Evolutionary conservation across 2,888 invertebrate genomes (phyloP).

Genomic region (Mellilla xanthometata): DNA sequence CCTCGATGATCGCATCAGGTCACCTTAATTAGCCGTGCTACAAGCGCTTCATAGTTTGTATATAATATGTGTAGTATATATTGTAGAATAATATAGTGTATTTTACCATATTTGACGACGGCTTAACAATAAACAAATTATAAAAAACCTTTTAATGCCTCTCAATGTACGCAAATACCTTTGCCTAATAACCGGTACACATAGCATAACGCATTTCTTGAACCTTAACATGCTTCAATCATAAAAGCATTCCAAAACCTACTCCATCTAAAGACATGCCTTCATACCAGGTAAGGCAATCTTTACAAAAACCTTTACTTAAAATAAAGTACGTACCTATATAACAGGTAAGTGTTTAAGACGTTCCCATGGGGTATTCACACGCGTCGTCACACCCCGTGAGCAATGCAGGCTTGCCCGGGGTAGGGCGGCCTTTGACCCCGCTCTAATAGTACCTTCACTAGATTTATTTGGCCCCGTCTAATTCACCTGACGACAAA

Average conservation of each 20-base stretch:
- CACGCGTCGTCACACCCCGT: constrained; percentile 73
- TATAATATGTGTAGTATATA: too few relatives aligned
- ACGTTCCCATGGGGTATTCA: constrained; percentile 72
- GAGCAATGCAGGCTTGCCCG: constrained; percentile 45
- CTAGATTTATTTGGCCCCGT: constrained; percentile 13
- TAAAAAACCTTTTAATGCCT: too few relatives aligned
- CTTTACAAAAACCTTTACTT: constrained; percentile 31
- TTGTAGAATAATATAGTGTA: too few relatives aligned
- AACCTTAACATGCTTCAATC: too few relatives aligned
- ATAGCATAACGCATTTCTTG: background rate
- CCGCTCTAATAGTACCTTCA: constrained; percentile 10
- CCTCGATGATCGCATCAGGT: too few relatives aligned
- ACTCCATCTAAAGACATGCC: constrained; percentile 10
- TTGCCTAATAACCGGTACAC: too few relatives aligned
- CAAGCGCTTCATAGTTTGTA: too few relatives aligned
- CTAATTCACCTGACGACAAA: constrained; percentile 3
- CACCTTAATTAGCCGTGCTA: too few relatives aligned
- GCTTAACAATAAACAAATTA: too few relatives aligned
- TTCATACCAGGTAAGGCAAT: constrained; percentile 13
- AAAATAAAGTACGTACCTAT: too few relatives aligned
- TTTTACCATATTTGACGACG: too few relatives aligned
- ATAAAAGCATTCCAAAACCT: constrained; percentile 23
- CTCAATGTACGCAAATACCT: too few relatives aligned
- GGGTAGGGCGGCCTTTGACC: constrained; percentile 66
- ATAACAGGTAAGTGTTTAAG: constrained; percentile 34